Percentiles rank a stretch among this genome's conserved stretches.
Evolutionary conservation across 2,113 vertebrate genomes (phyloP).

Genomic region (Setophaga coronata): DNA sequence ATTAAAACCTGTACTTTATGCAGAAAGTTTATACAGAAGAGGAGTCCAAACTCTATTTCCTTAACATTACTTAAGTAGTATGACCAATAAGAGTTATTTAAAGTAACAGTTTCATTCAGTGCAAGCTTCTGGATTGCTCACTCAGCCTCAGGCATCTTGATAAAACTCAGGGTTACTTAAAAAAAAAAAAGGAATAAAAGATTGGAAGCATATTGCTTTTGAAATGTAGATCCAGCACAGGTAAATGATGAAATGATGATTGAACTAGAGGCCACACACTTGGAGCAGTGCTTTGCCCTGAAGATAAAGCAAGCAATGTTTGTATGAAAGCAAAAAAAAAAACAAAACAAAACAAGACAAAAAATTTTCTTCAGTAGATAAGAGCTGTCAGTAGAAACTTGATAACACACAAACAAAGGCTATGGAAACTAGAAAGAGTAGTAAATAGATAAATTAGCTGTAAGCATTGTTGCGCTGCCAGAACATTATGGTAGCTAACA

Average conservation of each 20-base stretch:
- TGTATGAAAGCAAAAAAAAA: neutral
- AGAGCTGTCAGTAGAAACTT: neutral
- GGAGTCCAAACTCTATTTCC: neutral
- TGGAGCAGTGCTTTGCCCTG: neutral
- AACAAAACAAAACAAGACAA: neutral
- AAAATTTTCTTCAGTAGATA: neutral
- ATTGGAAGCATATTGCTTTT: neutral
- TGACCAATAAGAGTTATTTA: neutral
- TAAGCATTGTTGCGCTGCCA: neutral
- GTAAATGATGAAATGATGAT: neutral
- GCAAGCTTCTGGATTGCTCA: neutral
- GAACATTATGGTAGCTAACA: neutral
- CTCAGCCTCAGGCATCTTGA: neutral
- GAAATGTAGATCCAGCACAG: neutral
- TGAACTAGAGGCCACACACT: neutral
- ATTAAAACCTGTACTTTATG: neutral
- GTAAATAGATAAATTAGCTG: neutral
- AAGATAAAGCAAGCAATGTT: neutral
- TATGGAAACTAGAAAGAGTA: neutral
- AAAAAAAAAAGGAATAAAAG: neutral
- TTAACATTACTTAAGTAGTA: neutral
- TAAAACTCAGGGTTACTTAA: neutral
- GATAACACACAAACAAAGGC: neutral
- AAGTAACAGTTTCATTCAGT: neutral
- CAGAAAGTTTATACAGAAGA: neutral